A percentile compares a stretch with the other conserved stretches of the same genome.
Evolutionary conservation across 2,113 vertebrate species (phyloP).

Genomic region (Pterocles burchelli): DNA sequence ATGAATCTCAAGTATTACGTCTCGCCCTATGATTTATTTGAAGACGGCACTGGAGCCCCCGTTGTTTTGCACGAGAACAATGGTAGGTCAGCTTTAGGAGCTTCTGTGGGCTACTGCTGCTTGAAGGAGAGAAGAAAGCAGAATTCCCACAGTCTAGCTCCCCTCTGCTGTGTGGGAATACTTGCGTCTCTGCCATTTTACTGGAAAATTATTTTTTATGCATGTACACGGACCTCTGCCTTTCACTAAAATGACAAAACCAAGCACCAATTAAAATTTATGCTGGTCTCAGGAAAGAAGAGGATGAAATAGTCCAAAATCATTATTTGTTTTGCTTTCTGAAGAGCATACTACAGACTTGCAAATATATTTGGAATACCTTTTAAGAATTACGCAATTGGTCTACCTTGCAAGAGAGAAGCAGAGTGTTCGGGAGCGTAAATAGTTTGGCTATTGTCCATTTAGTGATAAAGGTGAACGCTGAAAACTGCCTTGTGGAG

Average conservation of each 20-base stretch:
- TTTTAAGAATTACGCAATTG: background rate
- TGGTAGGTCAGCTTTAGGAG: constrained; percentile 53
- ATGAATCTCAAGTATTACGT: constrained; percentile 96
- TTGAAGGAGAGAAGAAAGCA: background rate
- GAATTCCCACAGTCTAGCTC: background rate
- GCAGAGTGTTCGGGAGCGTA: background rate
- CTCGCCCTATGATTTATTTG: constrained; percentile 94
- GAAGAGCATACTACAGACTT: background rate
- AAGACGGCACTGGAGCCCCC: constrained; percentile 85
- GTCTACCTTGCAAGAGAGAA: background rate
- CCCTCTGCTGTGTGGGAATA: background rate
- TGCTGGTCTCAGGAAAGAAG: background rate
- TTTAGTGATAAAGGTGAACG: background rate
- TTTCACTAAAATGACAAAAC: background rate
- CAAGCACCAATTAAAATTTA: background rate
- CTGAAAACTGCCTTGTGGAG: background rate
- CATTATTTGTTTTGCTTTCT: background rate
- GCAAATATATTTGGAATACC: background rate
- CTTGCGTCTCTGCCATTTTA: background rate
- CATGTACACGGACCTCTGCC: background rate
- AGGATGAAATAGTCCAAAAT: background rate
- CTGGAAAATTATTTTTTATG: background rate
- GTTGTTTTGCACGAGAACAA: constrained; percentile 85
- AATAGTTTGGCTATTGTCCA: background rate
- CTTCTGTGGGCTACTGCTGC: background rate